These are phyloP conservation scores for Heliconius erato DNA, from an alignment of 2,888 invertebrate species.

Conservation along the genomic window DNA sequence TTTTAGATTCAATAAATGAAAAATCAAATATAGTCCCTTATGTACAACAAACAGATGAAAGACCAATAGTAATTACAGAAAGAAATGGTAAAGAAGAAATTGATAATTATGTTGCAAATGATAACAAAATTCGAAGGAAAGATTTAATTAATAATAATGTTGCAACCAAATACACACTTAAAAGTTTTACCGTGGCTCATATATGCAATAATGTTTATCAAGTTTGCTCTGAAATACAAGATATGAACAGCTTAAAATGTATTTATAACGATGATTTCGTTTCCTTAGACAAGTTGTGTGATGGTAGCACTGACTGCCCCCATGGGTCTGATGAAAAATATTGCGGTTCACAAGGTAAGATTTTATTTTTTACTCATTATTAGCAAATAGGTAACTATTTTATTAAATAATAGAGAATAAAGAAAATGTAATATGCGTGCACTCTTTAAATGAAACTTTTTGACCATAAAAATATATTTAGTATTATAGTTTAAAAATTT, in stretches of 20 bases:
- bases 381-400: not conserved
- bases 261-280: conserved; percentile 57
- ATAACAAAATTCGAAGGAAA: not conserved
- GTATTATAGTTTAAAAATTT: no score
- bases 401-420: no score
- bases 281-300: conserved; percentile 65
- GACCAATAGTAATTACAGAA: not conserved
- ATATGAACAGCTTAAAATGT: conserved; percentile 65
- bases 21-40: conserved; percentile 28
- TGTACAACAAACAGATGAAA: conserved; percentile 10
- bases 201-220: conserved; percentile 39
- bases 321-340: conserved; percentile 69
- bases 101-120: not conserved
- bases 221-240: conserved; percentile 62
- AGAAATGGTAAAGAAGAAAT: not conserved
- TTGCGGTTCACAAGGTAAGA: conserved; percentile 66
- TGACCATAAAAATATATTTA: no score
- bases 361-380: not conserved
- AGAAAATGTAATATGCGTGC: not conserved
- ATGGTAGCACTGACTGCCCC: conserved; percentile 66
- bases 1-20: conserved; percentile 57
- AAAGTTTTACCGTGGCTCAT: conserved; percentile 14
- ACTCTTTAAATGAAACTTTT: not conserved
- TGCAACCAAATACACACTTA: not conserved
- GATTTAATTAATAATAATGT: not conserved